Percentiles rank a stretch among this genome's conserved stretches.
phyloP scores from a whole-genome alignment of 2,888 invertebrate genomes.

The Pediacus dermestoides region DNA sequence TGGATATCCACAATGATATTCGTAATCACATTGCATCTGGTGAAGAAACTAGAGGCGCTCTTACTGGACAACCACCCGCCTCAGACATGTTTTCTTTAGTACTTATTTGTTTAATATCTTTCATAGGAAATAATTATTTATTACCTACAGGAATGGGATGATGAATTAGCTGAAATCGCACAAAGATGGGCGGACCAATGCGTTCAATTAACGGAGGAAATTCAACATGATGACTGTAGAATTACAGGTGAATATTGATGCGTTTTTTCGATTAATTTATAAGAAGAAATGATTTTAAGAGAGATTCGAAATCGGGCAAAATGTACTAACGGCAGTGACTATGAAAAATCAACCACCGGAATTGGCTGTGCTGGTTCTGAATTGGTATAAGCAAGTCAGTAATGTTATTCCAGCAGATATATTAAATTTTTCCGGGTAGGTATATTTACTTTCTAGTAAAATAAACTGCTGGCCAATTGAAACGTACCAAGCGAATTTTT shows the following conservation, averaged over 20 bases:
- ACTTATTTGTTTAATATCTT: constrained; percentile 7
- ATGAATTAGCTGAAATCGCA: constrained; percentile 29
- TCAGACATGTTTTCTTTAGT: constrained; percentile 29
- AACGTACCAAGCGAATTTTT: too few relatives aligned
- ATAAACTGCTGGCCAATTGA: too few relatives aligned
- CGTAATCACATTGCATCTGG: constrained; percentile 32
- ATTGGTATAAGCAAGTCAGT: constrained; percentile 32
- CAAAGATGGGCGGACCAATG: constrained; percentile 35
- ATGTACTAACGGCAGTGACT: constrained; percentile 27
- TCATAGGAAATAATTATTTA: constrained; percentile 10
- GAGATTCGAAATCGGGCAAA: constrained; percentile 30
- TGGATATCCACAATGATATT: constrained; percentile 32
- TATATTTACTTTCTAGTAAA: constrained; percentile 1
- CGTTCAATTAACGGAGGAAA: constrained; percentile 17
- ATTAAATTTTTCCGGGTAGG: constrained; percentile 28
- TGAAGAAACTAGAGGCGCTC: constrained; percentile 24
- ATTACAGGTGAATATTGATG: constrained; percentile 21
- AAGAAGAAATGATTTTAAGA: constrained; percentile 15
- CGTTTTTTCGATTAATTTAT: background rate
- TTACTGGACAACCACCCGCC: constrained; percentile 29
- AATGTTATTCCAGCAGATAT: constrained; percentile 28
- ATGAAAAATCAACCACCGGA: constrained; percentile 22
- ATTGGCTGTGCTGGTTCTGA: constrained; percentile 28
- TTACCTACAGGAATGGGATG: constrained; percentile 31
- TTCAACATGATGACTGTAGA: constrained; percentile 30